Evolutionary conservation across 2,888 invertebrate species (phyloP).

Genomic region (Pedicia rivosa): DNA sequence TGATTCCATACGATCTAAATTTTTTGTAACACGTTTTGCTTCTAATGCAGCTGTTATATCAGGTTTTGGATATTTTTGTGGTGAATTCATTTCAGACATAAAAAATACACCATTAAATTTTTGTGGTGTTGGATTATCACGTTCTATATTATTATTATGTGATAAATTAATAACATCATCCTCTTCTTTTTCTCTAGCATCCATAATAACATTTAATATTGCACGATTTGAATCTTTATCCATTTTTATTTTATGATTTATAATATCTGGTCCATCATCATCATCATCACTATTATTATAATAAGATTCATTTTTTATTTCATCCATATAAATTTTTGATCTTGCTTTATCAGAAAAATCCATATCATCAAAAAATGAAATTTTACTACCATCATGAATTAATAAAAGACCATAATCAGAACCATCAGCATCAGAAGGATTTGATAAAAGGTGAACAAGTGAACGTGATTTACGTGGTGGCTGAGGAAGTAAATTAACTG

Average conservation of each 20-base stretch:
- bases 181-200: constrained; percentile 33
- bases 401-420: no score
- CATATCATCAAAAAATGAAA: no score
- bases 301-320: no score
- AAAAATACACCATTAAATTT: constrained; percentile 43
- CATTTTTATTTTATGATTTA: constrained; percentile 8
- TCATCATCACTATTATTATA: constrained; percentile 64
- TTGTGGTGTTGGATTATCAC: constrained; percentile 21
- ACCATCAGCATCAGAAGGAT: no score
- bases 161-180: constrained; percentile 12
- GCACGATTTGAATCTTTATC: constrained; percentile 35
- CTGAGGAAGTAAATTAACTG: no score
- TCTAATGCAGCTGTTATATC: constrained; percentile 36
- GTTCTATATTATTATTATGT: constrained; percentile 18
- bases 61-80: constrained; percentile 30
- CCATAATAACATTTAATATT: constrained; percentile 39
- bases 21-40: constrained; percentile 51
- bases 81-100: constrained; percentile 34
- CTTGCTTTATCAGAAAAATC: no score
- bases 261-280: constrained; percentile 14
- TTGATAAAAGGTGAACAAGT: no score
- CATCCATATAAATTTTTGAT: no score
- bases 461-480: no score
- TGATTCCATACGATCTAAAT: constrained; percentile 60
- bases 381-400: no score